These are phyloP conservation scores for Biston betularia DNA, from an alignment of 2,888 invertebrate genomes.

Conservation along the genomic window DNA sequence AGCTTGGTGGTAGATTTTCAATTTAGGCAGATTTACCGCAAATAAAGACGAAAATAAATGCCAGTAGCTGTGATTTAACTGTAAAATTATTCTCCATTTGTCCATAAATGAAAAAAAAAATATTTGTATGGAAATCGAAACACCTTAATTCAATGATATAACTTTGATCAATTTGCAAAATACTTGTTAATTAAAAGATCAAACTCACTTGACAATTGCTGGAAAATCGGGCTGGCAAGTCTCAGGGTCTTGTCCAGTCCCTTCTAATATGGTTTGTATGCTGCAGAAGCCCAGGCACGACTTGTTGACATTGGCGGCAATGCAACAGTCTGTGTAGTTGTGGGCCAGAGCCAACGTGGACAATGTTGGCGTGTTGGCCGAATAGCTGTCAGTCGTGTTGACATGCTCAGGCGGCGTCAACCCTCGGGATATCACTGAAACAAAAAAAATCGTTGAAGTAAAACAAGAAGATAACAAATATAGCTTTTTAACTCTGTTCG, in stretches of 20 bases:
- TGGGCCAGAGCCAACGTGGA: constrained; percentile 84
- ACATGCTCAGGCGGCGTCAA: constrained; percentile 86
- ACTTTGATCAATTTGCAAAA: not conserved
- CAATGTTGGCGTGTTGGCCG: constrained; percentile 71
- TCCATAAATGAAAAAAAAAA: too few species aligned
- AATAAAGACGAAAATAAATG: too few species aligned
- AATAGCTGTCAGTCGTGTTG: constrained; percentile 80
- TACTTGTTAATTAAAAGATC: not conserved
- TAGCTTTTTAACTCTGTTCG: not conserved
- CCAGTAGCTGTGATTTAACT: too few species aligned
- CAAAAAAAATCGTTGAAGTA: not conserved
- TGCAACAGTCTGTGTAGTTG: constrained; percentile 94
- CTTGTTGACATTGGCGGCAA: constrained; percentile 89
- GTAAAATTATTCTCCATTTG: too few species aligned
- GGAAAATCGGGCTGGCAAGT: constrained; percentile 93
- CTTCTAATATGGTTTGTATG: constrained; percentile 91
- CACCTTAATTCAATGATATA: not conserved
- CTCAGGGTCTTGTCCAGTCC: constrained; percentile 93
- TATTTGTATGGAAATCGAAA: too few species aligned
- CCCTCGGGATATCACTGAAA: constrained; percentile 88
- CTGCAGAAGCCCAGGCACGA: constrained; percentile 93
- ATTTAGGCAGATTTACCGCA: too few species aligned
- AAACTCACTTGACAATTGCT: constrained; percentile 88
- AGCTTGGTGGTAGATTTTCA: too few species aligned
- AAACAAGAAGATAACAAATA: not conserved